Conservation (phyloP, 2,113 vertebrate species). For the Alligator sinensis region DNA sequence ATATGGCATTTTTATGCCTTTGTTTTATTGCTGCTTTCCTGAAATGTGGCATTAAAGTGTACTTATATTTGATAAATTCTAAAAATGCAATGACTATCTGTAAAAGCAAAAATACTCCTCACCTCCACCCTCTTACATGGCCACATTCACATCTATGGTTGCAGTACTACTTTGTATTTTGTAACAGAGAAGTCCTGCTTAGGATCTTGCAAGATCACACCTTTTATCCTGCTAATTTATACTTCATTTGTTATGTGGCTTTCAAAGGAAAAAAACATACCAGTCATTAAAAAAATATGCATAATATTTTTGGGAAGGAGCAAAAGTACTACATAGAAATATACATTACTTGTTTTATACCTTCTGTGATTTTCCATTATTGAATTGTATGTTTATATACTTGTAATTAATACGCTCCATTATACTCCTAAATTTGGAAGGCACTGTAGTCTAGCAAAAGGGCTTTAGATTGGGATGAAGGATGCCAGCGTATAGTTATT, state of each 20-base stretch:
- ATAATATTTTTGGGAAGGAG: constrained; percentile 2
- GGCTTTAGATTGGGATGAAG: not conserved
- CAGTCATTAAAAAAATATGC: not conserved
- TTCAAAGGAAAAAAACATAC: not conserved
- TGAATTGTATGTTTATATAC: not conserved
- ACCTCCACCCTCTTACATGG: not conserved
- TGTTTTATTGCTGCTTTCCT: constrained; percentile 18
- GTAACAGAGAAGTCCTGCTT: not conserved
- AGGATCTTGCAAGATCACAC: not conserved
- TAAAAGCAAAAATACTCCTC: not conserved
- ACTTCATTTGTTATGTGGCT: not conserved
- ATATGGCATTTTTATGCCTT: not conserved
- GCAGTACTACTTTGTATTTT: not conserved
- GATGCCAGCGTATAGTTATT: not conserved
- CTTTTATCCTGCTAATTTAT: constrained; percentile 3
- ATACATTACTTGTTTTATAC: constrained; percentile 16
- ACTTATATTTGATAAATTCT: not conserved
- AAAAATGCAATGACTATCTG: not conserved
- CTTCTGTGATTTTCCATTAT: not conserved
- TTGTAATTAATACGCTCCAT: not conserved
- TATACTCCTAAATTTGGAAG: not conserved
- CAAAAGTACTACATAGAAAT: constrained; percentile 10
- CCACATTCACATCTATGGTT: not conserved
- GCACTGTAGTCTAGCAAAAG: not conserved
- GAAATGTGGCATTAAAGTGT: not conserved